Conservation (phyloP, 2,113 vertebrate genomes). For the Micronisus gabar region DNA sequence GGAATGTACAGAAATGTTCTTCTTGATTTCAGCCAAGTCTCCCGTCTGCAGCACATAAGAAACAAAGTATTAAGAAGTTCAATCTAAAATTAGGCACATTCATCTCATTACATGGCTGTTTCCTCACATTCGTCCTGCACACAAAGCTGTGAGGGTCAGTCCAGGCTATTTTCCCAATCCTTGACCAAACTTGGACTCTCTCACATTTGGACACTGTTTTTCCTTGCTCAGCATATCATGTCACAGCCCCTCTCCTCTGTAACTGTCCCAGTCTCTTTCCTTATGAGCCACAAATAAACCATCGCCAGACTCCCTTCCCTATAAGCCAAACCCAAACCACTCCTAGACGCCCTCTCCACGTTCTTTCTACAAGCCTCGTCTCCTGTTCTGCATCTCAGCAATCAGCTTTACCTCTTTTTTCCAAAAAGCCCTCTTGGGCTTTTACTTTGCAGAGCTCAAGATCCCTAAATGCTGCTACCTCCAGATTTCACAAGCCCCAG, state of each 20-base stretch:
- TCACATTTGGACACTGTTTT: neutral
- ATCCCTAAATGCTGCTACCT: neutral
- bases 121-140: neutral
- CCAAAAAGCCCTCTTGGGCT: neutral
- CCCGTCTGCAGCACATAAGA: neutral
- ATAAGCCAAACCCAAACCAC: neutral
- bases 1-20: conserved; percentile 17
- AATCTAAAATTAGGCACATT: neutral
- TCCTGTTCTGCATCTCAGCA: neutral
- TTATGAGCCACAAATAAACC: neutral
- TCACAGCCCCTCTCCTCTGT: neutral
- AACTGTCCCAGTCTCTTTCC: neutral
- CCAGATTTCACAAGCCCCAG: neutral
- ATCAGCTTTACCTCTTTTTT: neutral
- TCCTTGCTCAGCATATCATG: neutral
- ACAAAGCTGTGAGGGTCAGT: neutral
- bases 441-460: neutral
- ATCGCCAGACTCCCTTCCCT: neutral
- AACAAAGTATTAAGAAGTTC: neutral
- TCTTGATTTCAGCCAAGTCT: neutral
- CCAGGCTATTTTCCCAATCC: neutral
- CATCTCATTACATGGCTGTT: neutral
- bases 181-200: neutral
- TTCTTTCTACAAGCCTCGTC: neutral
- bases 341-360: neutral